Evolutionary conservation across 23 tunicate genomes (phyloP).

Genomic region (Halocynthia roretzi): DNA sequence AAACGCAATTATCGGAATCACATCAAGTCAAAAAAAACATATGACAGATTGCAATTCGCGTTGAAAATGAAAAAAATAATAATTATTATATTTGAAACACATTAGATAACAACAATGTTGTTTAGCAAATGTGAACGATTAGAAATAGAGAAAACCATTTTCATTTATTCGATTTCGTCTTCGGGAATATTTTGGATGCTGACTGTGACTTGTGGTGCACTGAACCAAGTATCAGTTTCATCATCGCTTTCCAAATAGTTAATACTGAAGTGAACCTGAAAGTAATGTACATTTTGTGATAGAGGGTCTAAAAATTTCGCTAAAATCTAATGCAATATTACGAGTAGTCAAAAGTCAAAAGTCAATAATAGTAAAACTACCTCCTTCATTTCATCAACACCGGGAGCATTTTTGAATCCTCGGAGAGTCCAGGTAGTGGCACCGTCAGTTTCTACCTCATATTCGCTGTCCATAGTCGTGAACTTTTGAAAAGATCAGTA

Average conservation of each 20-base stretch:
- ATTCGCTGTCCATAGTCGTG: conserved; percentile 22
- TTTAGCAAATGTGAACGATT: no score
- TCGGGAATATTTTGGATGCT: not conserved
- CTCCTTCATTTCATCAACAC: conserved; percentile 16
- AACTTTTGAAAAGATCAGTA: not conserved
- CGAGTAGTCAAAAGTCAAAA: no score
- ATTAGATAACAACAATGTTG: no score
- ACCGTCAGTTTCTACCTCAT: not conserved
- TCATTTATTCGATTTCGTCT: no score
- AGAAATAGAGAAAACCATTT: no score
- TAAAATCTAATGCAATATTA: no score
- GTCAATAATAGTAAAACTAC: not conserved
- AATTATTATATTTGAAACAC: no score
- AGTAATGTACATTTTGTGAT: not conserved
- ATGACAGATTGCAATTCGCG: no score
- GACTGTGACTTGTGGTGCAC: conserved; percentile 13
- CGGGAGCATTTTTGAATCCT: conserved; percentile 16
- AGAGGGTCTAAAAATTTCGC: no score
- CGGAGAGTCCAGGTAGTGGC: not conserved
- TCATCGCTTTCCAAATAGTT: not conserved
- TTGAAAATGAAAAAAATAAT: no score
- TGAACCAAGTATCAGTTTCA: not conserved
- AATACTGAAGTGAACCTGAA: conserved; percentile 22
- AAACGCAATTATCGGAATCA: no score
- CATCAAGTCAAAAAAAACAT: no score